Evolutionary conservation across 1,140 invertebrate genomes (phyloP).

Genomic region (Caenorhabditis brenneri): DNA sequence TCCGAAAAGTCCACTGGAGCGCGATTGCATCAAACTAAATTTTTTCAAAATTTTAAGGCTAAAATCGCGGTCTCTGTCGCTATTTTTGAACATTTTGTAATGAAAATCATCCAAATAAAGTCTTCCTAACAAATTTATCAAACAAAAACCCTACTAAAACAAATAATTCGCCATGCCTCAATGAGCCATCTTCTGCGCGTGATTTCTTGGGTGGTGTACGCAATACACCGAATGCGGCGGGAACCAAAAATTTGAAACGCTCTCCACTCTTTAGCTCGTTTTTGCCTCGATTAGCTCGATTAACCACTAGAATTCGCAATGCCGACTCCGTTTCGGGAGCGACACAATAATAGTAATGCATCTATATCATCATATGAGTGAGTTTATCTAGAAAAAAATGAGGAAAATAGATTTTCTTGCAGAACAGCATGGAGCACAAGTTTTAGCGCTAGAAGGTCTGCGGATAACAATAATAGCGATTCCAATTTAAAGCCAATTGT

Average conservation of each 20-base stretch:
- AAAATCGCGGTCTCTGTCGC: too few relatives aligned
- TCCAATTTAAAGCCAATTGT: not conserved
- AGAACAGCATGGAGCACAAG: constrained; percentile 19
- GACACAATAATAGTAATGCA: constrained; percentile 18
- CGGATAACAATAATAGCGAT: not conserved
- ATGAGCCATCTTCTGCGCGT: not conserved
- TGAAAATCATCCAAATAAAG: too few relatives aligned
- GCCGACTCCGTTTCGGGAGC: not conserved
- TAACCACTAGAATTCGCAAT: not conserved
- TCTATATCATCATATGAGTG: constrained; percentile 20
- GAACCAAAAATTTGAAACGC: not conserved
- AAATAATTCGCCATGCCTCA: not conserved
- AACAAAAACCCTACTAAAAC: too few relatives aligned
- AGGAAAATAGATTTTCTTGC: not conserved
- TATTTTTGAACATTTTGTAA: too few relatives aligned
- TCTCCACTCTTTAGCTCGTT: not conserved
- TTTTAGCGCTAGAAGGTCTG: not conserved
- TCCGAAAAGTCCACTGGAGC: not conserved
- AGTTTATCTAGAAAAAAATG: not conserved
- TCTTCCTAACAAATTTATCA: too few relatives aligned
- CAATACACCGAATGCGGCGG: not conserved
- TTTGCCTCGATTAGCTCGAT: not conserved
- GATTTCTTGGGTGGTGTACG: not conserved
- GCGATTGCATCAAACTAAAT: not conserved
- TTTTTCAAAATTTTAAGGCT: too few relatives aligned